Evolutionary conservation across 1,140 invertebrate species (phyloP).

Genomic region (Tribolium madens): DNA sequence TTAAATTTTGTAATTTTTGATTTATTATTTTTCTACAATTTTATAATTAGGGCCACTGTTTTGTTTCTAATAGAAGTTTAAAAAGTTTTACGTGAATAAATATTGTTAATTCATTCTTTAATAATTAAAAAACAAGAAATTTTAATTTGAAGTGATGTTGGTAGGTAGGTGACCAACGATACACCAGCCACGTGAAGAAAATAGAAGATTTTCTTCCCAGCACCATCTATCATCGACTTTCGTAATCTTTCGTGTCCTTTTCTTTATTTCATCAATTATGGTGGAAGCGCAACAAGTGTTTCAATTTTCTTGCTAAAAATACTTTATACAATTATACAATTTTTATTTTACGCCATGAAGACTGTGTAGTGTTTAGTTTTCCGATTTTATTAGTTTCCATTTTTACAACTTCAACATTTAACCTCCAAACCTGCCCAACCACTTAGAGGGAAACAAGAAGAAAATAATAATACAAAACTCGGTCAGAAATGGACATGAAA

Average conservation of each 20-base stretch:
- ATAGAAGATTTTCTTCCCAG: background rate
- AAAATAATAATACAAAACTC: background rate
- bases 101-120: background rate
- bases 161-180: background rate
- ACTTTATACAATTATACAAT: background rate
- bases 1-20: too few relatives aligned
- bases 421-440: background rate
- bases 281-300: slow-evolving; percentile 47
- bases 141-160: background rate
- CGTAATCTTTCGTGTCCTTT: background rate
- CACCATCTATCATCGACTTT: background rate
- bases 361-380: slow-evolving; percentile 1
- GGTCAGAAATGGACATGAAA: slow-evolving; percentile 7
- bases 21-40: too few relatives aligned
- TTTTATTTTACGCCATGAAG: background rate
- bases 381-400: background rate
- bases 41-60: too few relatives aligned
- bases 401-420: background rate
- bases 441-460: background rate
- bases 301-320: slow-evolving; percentile 18
- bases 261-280: slow-evolving; percentile 42
- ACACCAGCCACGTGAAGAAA: background rate
- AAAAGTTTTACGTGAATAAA: too few relatives aligned
- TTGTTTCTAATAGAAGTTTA: too few relatives aligned
- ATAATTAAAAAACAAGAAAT: background rate